Evolutionary conservation across 2,888 invertebrate genomes (phyloP).

Genomic region (Homarus gammarus): DNA sequence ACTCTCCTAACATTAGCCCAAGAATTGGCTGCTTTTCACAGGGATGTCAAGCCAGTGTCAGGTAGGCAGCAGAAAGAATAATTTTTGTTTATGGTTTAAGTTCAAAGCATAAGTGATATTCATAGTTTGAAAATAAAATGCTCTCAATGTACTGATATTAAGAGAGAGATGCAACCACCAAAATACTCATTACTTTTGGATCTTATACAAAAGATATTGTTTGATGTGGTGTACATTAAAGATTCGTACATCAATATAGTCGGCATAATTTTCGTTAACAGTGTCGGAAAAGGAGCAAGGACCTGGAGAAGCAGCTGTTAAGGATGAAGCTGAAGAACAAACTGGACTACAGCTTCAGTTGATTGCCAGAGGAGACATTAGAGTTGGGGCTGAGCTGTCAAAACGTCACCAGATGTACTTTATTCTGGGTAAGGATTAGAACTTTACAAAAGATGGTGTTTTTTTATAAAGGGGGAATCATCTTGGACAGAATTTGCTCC

Average conservation of each 20-base stretch:
- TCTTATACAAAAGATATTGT: too few relatives aligned
- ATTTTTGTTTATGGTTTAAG: not conserved
- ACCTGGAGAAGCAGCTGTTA: not conserved
- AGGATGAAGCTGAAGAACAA: constrained; percentile 26
- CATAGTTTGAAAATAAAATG: not conserved
- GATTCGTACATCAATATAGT: too few relatives aligned
- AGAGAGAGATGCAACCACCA: too few relatives aligned
- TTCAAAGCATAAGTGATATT: too few relatives aligned
- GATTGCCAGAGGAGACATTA: constrained; percentile 59
- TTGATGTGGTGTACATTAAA: too few relatives aligned
- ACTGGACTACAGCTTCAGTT: constrained; percentile 65
- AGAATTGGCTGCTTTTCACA: constrained; percentile 44
- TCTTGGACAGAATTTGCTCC: too few relatives aligned
- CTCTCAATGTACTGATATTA: too few relatives aligned
- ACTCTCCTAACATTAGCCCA: constrained; percentile 58
- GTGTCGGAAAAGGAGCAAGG: not conserved
- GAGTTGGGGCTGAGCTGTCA: constrained; percentile 62
- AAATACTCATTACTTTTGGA: too few relatives aligned
- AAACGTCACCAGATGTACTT: constrained; percentile 51
- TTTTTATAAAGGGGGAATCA: too few relatives aligned
- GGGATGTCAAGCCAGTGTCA: constrained; percentile 6
- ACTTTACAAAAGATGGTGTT: too few relatives aligned
- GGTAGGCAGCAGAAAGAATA: constrained; percentile 4
- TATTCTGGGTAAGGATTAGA: constrained; percentile 51
- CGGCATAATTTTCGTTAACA: too few relatives aligned